Base-by-base conservation (phyloP, 2,113 vertebrate species). In the Bufo gargarizans region DNA sequence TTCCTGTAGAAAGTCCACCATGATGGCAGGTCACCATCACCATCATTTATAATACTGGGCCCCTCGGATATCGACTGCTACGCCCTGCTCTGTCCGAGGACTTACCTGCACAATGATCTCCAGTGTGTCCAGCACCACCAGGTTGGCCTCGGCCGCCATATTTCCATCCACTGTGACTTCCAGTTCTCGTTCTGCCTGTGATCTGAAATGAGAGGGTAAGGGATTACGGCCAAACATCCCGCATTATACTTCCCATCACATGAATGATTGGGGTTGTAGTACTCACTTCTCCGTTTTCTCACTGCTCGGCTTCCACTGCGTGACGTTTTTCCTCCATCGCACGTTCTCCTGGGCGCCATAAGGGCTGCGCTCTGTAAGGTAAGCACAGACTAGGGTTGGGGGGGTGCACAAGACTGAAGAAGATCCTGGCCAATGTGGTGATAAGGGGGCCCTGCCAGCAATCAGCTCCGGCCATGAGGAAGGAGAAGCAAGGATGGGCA, bases 161-260 rank as follows among this genome's bases (percentile, higher is more conserved):
- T 98, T 98, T 86, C 97, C 97, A 47, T 98, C 97, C 80, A 98
- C 96, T 69, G 97, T 93, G 55, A 96, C 96, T 90, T 98, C 97
- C 10, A 97, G 97, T 77, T 98, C 97, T 92, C 97, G 79, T 90
- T 98, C 97, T 16, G 96, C 95, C 88, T 96, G 97, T 84, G 95
- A 96, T 92, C 97, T 98, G 90, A 45, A 47, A 53, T 65, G 22
- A n/a, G 13, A 79, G 67, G 13, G 14, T 0, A 74, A 17, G 43
- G 14, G n/a, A 17, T 45, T 16, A 33, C 2, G 12, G n/a, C 2
- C 14, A 13, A 16, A 33, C 13, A 6, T 2, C 19, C 4, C 2
- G 2, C 33, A 43, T 43, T 14, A 71, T 3, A 14, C 33, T 45
- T 16, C 9, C 12, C 11, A 6, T 4, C 4, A 6, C 16, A 43